Conservation (phyloP, 2,888 invertebrate genomes). For the Drosophila parthenogenetica region DNA sequence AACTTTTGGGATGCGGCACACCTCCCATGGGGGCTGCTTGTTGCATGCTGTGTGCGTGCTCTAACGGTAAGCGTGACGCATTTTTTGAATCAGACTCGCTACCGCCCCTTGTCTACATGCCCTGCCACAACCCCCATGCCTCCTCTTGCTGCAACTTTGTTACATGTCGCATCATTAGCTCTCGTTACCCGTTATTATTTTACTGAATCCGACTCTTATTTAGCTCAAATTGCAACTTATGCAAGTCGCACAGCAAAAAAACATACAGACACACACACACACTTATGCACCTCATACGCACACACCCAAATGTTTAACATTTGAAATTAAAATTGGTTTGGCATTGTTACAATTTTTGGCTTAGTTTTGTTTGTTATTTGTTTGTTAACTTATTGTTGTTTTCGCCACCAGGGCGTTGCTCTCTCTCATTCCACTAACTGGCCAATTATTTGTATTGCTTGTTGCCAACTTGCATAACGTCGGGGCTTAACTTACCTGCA, state of each 20-base stretch:
- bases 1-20: constrained; percentile 56
- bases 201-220: constrained; percentile 49
- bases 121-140: constrained; percentile 11
- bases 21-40: constrained; percentile 50
- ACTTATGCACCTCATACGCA: neutral
- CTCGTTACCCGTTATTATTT: constrained; percentile 65
- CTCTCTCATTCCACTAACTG: constrained; percentile 57
- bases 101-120: constrained; percentile 15
- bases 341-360: constrained; percentile 62
- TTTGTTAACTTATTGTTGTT: constrained; percentile 7
- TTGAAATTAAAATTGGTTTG: constrained; percentile 71
- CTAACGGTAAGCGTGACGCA: constrained; percentile 79
- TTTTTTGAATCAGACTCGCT: constrained; percentile 54
- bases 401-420: constrained; percentile 64
- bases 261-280: constrained; percentile 22
- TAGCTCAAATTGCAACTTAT: constrained; percentile 71
- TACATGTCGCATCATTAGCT: constrained; percentile 77
- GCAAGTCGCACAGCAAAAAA: constrained; percentile 47
- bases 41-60: constrained; percentile 58
- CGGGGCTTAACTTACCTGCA: constrained; percentile 46
- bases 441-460: constrained; percentile 72
- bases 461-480: constrained; percentile 65
- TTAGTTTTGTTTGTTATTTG: constrained; percentile 23
- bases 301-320: constrained; percentile 56
- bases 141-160: constrained; percentile 21